A percentile compares a stretch with the other conserved stretches of the same genome.
Conservation (phyloP, 2,888 invertebrate species). For the Dicyrtoma fusca region DNA sequence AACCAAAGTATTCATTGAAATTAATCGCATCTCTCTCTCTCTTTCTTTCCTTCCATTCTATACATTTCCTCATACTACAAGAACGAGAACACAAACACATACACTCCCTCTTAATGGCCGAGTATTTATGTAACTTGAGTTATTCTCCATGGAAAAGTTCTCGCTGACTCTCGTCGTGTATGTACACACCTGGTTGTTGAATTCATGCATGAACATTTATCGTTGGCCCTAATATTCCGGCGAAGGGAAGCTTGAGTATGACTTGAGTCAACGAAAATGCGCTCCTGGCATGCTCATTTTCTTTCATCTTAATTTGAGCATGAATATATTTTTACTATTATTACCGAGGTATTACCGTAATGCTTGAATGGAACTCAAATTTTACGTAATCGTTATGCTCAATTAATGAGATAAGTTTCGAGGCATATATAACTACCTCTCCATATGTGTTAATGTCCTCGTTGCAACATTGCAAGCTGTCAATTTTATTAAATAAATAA, state of each 20-base stretch:
- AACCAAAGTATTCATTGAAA: conserved; percentile 34
- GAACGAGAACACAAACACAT: conserved; percentile 35
- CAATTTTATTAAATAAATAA: conserved; percentile 35
- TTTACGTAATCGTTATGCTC: conserved; percentile 29
- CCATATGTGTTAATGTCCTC: conserved; percentile 19
- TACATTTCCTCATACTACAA: conserved; percentile 19
- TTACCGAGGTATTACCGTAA: conserved; percentile 16
- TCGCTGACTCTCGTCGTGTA: neutral
- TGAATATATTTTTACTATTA: conserved; percentile 27
- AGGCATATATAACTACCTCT: conserved; percentile 20
- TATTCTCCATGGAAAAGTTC: neutral
- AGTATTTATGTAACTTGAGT: conserved; percentile 26
- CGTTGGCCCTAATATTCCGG: conserved; percentile 37
- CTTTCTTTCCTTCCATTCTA: conserved; percentile 1
- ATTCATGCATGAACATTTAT: conserved; percentile 30
- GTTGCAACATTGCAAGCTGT: conserved; percentile 24
- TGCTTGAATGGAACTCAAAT: conserved; percentile 26
- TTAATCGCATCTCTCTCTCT: conserved; percentile 22
- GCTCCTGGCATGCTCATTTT: conserved; percentile 29
- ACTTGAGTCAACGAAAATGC: neutral
- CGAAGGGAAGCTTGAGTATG: conserved; percentile 29
- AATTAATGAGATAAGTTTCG: conserved; percentile 33
- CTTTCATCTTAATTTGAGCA: conserved; percentile 36
- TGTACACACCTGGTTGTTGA: neutral
- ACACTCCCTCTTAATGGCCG: conserved; percentile 33